Evolutionary conservation across 2,797 vertebrate genomes (phyloP), one percentile per base, ranked within the genome.

Genomic region (Bovichtus variegatus): DNA sequence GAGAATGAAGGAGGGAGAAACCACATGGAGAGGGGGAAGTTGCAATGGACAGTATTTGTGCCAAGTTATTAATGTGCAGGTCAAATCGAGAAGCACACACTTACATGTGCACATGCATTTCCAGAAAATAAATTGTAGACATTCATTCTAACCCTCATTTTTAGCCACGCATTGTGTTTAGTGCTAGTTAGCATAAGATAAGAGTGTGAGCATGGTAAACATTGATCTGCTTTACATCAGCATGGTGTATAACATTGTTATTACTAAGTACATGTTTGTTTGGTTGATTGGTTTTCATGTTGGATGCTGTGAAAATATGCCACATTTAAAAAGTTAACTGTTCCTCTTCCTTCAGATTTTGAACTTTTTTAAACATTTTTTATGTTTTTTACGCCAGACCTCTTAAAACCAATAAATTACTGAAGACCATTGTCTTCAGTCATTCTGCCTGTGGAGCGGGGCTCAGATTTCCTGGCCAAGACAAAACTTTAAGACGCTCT

Each of bases 401-500:
- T 73, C 64, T 71, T 71, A 65, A 87, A 80, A 78, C 67, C 77
- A 72, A 78, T 73, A 82, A 76, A 81, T 89, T 55, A 71, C 83
- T 82, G 71, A 57, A 68, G 76, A 76, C 27, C 79, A 82, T 90
- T 92, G 86, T 89, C 86, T 89, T 66, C 71, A 71, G 80, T 71
- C 68, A 50, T 63, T 77, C 86, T 83, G 82, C 86, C 67, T 70
- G 69, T 76, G 79, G 68, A 85, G 70, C 16, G 0, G 6, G 47
- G 78, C 81, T 94, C 89, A 75, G 76, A 83, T 92, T 87, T 86
- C 91, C 54, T 71, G 57, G 70, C 81, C 46, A 76, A 89, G 82
- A 86, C 82, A 84, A 91, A 87, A 92, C 86, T 82, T 91, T 89
- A 91, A 93, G 91, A 89, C 80, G 50, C 81, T 90, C 78, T 93